Percentiles rank a stretch among this genome's conserved stretches.
Evolutionary conservation across 2,797 vertebrate genomes (phyloP).

Genomic region (Potorous gilbertii): DNA sequence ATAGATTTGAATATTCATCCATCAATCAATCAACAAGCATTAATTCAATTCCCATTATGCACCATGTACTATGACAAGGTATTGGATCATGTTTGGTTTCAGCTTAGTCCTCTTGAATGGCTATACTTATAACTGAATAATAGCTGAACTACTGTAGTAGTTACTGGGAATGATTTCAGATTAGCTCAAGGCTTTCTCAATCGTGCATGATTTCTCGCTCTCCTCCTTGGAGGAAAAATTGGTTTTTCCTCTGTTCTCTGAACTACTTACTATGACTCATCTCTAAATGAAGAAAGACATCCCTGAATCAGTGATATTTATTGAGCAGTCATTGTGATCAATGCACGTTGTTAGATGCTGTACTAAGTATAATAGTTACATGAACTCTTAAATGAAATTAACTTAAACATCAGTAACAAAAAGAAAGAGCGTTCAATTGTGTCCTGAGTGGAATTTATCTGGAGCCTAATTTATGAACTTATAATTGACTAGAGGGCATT

Average conservation of each 20-base stretch:
- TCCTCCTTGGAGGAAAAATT: not conserved
- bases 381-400: slow-evolving; percentile 26
- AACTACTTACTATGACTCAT: not conserved
- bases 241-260: not conserved
- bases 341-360: slow-evolving; percentile 23
- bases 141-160: not conserved
- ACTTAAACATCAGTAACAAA: not conserved
- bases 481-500: slow-evolving; percentile 63
- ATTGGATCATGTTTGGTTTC: not conserved
- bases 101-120: not conserved
- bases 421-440: not conserved
- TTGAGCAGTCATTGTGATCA: not conserved
- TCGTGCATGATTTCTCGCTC: not conserved
- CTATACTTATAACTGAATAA: not conserved
- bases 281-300: slow-evolving; percentile 38
- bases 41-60: fast-evolving
- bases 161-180: slow-evolving; percentile 39
- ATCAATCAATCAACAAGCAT: not conserved
- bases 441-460: slow-evolving; percentile 13
- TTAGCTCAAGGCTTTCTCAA: slow-evolving; percentile 17
- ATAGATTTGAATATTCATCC: not conserved
- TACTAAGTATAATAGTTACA: slow-evolving; percentile 23
- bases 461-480: slow-evolving; percentile 58
- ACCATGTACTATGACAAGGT: not conserved
- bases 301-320: slow-evolving; percentile 35